Conservation (phyloP, 2,797 vertebrate genomes). For the Schizothorax lantsangensis region DNA sequence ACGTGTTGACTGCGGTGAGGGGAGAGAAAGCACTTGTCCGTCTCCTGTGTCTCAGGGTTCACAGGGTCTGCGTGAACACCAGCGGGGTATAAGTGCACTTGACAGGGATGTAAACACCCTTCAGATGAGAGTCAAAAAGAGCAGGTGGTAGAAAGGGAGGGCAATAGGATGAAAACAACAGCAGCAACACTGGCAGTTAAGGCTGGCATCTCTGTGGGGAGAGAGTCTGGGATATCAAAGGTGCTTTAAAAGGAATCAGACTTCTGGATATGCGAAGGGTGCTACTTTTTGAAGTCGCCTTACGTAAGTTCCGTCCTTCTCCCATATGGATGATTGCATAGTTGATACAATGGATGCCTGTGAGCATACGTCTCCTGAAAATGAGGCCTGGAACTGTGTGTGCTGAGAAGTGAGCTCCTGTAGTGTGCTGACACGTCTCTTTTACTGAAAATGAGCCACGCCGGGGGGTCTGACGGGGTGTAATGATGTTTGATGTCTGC, state of each 20-base stretch:
- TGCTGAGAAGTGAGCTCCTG: constrained; percentile 3
- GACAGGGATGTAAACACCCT: constrained; percentile 58
- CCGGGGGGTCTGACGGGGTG: constrained; percentile 23
- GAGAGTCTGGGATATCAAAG: constrained; percentile 36
- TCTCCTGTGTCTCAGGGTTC: constrained; percentile 31
- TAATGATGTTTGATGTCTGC: constrained; percentile 52
- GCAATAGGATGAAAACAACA: constrained; percentile 6
- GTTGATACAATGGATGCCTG: constrained; percentile 23
- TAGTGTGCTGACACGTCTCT: constrained; percentile 26
- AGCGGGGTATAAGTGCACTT: constrained; percentile 50
- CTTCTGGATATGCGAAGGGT: constrained; percentile 21
- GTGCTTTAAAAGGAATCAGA: constrained; percentile 11
- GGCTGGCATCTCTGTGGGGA: background rate
- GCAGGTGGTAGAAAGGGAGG: constrained; percentile 5
- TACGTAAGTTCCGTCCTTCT: background rate
- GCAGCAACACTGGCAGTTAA: background rate
- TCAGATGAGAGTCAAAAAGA: constrained; percentile 46
- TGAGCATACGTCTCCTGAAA: constrained; percentile 22
- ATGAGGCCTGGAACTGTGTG: constrained; percentile 1
- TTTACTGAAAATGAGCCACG: constrained; percentile 52
- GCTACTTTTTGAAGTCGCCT: constrained; percentile 38
- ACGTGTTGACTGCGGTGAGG: background rate
- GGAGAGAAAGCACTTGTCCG: constrained; percentile 23
- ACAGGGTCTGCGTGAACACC: constrained; percentile 18
- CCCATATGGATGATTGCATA: background rate